These are phyloP conservation scores for Ateles fusciceps DNA, from an alignment of 2,797 vertebrate genomes.

Conservation along the genomic window DNA sequence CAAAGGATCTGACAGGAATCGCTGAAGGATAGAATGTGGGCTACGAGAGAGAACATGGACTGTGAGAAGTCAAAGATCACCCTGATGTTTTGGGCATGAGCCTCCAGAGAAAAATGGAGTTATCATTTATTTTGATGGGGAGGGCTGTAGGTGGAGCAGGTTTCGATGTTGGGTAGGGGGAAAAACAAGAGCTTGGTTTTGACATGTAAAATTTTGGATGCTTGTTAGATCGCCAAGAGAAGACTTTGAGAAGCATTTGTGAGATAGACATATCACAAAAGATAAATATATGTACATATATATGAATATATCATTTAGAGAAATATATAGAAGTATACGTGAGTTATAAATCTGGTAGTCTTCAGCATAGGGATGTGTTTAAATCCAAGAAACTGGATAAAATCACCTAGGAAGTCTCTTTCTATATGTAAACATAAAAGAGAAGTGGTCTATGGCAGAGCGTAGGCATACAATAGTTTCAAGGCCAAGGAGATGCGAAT, in stretches of 20 bases:
- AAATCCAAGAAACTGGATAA: background rate
- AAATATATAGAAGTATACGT: background rate
- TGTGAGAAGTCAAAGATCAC: background rate
- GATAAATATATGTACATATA: background rate
- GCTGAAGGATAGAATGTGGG: background rate
- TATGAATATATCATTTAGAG: too few relatives aligned
- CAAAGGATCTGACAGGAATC: background rate
- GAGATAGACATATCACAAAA: background rate
- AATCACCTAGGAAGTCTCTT: background rate
- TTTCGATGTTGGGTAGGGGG: background rate
- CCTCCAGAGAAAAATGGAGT: background rate
- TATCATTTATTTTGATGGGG: background rate
- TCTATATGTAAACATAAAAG: background rate
- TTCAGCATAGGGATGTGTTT: background rate
- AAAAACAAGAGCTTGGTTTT: background rate
- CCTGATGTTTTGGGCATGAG: background rate
- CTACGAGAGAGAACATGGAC: background rate
- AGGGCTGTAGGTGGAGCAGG: background rate
- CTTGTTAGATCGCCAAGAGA: background rate
- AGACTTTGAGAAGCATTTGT: background rate
- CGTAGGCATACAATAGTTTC: background rate
- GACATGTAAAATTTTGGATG: background rate
- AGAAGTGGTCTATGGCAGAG: background rate
- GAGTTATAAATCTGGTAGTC: background rate
- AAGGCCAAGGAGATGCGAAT: background rate